Percentiles rank a stretch among this genome's conserved stretches.
Conservation (phyloP, 1,140 invertebrate genomes). For the Venturia canescens region DNA sequence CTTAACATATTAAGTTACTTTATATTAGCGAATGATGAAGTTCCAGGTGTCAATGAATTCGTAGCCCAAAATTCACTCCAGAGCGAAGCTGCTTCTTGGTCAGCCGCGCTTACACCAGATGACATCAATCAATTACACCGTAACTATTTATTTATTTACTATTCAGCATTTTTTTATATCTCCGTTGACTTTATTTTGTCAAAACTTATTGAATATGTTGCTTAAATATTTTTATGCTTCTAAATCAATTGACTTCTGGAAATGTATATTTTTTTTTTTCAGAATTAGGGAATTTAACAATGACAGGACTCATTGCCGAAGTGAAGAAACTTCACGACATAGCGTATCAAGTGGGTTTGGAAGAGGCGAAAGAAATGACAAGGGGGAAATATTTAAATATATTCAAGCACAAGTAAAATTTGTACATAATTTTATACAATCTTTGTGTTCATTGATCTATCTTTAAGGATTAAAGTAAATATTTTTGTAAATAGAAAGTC, state of each 20-base stretch:
- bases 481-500: slow-evolving; percentile 28
- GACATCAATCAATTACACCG: slow-evolving; percentile 74
- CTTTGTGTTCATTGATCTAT: slow-evolving; percentile 32
- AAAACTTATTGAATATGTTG: too few relatives aligned
- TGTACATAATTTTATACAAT: neutral
- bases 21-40: slow-evolving; percentile 71
- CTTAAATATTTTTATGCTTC: too few relatives aligned
- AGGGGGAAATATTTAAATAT: slow-evolving; percentile 96
- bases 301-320: slow-evolving; percentile 90
- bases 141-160: slow-evolving; percentile 57
- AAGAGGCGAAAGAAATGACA: slow-evolving; percentile 98
- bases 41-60: slow-evolving; percentile 77
- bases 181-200: too few relatives aligned
- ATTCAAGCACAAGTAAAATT: slow-evolving; percentile 77
- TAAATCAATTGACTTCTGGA: too few relatives aligned
- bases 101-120: slow-evolving; percentile 67
- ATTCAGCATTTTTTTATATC: too few relatives aligned
- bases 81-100: slow-evolving; percentile 68
- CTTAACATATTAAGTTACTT: slow-evolving; percentile 53
- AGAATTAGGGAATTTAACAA: slow-evolving; percentile 90
- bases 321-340: slow-evolving; percentile 95
- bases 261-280: slow-evolving; percentile 66
- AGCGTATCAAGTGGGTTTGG: slow-evolving; percentile 94
- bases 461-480: slow-evolving; percentile 15
- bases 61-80: slow-evolving; percentile 74